Percentiles rank a stretch among this genome's conserved stretches.
Evolutionary conservation across 2,113 vertebrate genomes (phyloP).

Genomic region (Acanthochromis polyacanthus): DNA sequence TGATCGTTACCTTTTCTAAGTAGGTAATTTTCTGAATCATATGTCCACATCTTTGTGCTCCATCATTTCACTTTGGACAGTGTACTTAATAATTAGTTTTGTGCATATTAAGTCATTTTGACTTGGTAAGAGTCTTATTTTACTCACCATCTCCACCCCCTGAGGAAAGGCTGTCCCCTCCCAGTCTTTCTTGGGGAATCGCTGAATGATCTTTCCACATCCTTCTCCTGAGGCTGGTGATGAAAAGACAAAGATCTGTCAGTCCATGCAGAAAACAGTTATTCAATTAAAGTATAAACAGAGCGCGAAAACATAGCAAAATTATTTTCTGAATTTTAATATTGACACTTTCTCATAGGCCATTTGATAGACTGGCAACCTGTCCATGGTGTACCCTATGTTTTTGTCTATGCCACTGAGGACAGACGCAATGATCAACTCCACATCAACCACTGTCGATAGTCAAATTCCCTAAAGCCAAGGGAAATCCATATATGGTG

Average conservation of each 20-base stretch:
- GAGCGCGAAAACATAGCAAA: neutral
- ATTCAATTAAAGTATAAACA: neutral
- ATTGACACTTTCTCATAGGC: too few species aligned
- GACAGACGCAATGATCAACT: too few species aligned
- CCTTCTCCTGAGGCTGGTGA: constrained; percentile 91
- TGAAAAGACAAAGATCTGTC: constrained; percentile 29
- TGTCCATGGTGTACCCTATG: too few species aligned
- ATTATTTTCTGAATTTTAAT: neutral
- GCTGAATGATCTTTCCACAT: constrained; percentile 97
- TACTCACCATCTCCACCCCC: constrained; percentile 97
- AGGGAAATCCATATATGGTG: too few species aligned
- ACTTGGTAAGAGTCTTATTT: neutral
- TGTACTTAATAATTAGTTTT: neutral
- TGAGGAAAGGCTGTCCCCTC: constrained; percentile 97
- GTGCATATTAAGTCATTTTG: neutral
- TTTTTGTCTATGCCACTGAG: too few species aligned
- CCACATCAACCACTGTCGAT: too few species aligned
- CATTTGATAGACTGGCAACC: too few species aligned
- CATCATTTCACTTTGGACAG: neutral
- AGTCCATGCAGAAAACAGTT: constrained; percentile 7
- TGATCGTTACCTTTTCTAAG: too few species aligned
- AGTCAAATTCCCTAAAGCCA: too few species aligned
- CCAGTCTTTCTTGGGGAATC: constrained; percentile 97
- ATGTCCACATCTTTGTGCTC: too few species aligned
- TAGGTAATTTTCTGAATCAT: too few species aligned